Conservation (phyloP, 1,140 invertebrate species). For the Dermatophagoides farinae region DNA sequence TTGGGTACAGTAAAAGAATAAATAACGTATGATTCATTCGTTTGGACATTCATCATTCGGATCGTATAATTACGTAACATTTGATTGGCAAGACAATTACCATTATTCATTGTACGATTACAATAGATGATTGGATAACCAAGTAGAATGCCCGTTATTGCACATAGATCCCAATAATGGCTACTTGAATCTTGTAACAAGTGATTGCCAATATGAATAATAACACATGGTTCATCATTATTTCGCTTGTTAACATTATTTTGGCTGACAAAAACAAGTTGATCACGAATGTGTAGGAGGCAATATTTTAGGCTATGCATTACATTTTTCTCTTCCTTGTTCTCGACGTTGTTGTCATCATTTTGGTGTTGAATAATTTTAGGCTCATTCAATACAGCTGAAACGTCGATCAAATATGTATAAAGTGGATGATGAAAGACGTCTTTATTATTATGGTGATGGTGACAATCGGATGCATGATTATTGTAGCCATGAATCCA, state of each 20-base stretch:
- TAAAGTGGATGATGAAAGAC: not conserved
- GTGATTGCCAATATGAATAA: not conserved
- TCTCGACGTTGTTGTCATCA: too few species aligned
- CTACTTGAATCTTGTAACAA: too few species aligned
- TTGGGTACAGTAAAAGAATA: not conserved
- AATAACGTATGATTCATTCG: not conserved
- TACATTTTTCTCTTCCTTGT: too few species aligned
- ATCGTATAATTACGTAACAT: not conserved
- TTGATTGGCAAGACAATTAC: constrained; percentile 6
- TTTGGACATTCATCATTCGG: not conserved
- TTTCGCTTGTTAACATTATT: not conserved
- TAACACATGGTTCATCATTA: not conserved
- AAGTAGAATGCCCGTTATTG: not conserved
- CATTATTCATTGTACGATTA: not conserved
- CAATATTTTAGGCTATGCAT: not conserved
- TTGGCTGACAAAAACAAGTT: not conserved
- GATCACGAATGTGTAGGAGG: constrained; percentile 5
- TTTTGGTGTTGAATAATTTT: constrained; percentile 1
- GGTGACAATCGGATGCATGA: not conserved
- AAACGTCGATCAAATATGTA: not conserved
- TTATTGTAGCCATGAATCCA: too few species aligned
- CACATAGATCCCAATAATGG: not conserved
- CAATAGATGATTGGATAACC: constrained; percentile 9
- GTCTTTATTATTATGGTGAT: not conserved
- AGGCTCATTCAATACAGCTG: not conserved